Evolutionary conservation across 1,140 invertebrate species (phyloP).

Genomic region (Hyposmocoma kahamanoa): DNA sequence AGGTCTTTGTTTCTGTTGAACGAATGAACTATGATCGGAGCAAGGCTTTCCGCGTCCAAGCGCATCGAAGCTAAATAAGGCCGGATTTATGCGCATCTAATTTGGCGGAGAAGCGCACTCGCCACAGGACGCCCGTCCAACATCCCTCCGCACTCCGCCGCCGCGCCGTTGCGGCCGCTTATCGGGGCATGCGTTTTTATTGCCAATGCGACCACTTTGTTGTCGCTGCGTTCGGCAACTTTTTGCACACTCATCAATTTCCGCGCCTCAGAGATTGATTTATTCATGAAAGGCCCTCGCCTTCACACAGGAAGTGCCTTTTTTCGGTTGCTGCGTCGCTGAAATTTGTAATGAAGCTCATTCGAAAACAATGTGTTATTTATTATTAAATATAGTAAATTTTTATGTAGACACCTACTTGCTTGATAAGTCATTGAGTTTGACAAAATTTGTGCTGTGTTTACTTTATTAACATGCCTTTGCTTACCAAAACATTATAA

Average conservation of each 20-base stretch:
- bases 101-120: conserved; percentile 43
- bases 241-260: conserved; percentile 70
- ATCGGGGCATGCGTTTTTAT: conserved; percentile 60
- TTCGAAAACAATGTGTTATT: conserved; percentile 69
- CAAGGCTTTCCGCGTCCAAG: not conserved
- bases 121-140: conserved; percentile 38
- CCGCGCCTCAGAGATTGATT: conserved; percentile 67
- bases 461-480: too few species aligned
- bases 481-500: too few species aligned
- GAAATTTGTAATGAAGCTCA: conserved; percentile 71
- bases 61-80: conserved; percentile 17
- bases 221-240: conserved; percentile 55
- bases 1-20: too few species aligned
- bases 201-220: conserved; percentile 62
- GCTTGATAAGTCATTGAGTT: too few species aligned
- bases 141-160: conserved; percentile 15
- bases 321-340: conserved; percentile 56
- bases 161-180: conserved; percentile 21
- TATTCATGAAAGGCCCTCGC: conserved; percentile 66
- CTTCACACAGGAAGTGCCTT: conserved; percentile 66
- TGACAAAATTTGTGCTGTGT: too few species aligned
- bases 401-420: not conserved
- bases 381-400: conserved; percentile 41
- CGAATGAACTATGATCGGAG: not conserved
- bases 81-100: conserved; percentile 67